Base-by-base conservation (phyloP, 1,140 invertebrate species). In the Lepidurus couesii region DNA sequence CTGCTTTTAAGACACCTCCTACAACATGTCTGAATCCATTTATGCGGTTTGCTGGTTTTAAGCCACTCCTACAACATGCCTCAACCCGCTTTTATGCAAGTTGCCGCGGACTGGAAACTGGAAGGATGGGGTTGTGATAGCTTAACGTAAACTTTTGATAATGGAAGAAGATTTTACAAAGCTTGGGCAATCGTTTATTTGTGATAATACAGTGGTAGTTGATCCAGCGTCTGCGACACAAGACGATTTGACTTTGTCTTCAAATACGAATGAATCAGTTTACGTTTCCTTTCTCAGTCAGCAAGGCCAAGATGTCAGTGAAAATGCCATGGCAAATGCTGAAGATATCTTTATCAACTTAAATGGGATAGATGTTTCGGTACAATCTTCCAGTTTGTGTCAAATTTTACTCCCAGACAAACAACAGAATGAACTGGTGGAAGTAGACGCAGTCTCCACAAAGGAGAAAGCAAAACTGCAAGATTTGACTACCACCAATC, bases 201-300 rank as follows among this genome's bases (percentile, higher is more conserved):
- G 53, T 65, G 53, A 65, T 65, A n/a, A 65, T 65, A n/a, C 53
- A 65, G 53, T 65, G 53, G 21, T 65, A 65, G n/a, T 65, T 11
- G 53, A 65, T 65, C 16, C 6, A 21, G 21, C 53, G 13, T 7
- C 16, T 65, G 21, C 53, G 13, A 21, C 16, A n/a, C 21, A 10
- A 65, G 21, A 21, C 8, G 53, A 65, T n/a, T 65, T 65, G 8
- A 65, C 53, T 7, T 65, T 65, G 21, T n/a, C 53, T 65, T 65
- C 53, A 7, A 65, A 21, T 65, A 65, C 53, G 0, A 65, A 16
- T 16, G 53, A 65, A 65, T 65, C 53, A n/a, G 53, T 65, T 13
- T 65, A 65, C 21, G 53, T 65, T 65, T 65, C 53, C 21, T 65
- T 65, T n/a, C 53, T 65, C 13, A 21, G n/a, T 16, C 53, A 65